Evolutionary conservation across 1,140 invertebrate genomes (phyloP), one percentile per base, ranked within the genome.

Genomic region (Mesaphorura yosii): DNA sequence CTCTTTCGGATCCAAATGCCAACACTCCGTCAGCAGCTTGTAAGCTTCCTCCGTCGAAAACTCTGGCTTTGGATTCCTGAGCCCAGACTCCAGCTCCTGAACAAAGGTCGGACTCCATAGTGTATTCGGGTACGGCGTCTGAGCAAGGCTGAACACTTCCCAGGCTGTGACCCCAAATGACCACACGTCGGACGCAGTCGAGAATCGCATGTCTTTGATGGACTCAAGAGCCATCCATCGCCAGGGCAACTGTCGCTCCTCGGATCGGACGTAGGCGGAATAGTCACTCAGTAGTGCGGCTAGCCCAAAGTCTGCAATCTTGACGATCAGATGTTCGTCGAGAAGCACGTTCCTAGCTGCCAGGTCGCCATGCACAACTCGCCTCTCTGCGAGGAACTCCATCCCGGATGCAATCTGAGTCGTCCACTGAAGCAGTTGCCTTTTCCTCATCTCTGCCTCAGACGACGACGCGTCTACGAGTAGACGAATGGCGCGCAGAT

Each of bases 151-250:
- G 40, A 7, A 42, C 17, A 42, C 23, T 17, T 22, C 38, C 69
- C 68, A 73, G 7, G 72, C 31, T 17, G 71, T 63, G 19, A 73
- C 57, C n/a, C 70, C 71, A 66, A 66, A 73, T 17, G 70, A 67
- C 72, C 72, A 73, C 22, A 73, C 70, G 62, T 73, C 72, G 65
- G 66, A 70, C 58, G 68, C 67, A n/a, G 65, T 64, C 6, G 69
- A 72, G 19, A 51, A 51, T 1, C 20, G 19, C 1, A 42, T 10
- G 22, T 51, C 37, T 25, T 23, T 22, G 4, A 51, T n/a, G 0
- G 40, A 10, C 49, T 56, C 54, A 10, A 48, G n/a, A 15, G 38
- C 28, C 29, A 50, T 23, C 39, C 48, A 56, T 10, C 54, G 34
- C 54, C 54, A 56, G 3, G 54, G 54, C 1, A 56, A 26, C n/a